A percentile compares a stretch with the other conserved stretches of the same genome.
These are phyloP conservation scores for Hanleya hanleyi DNA, from an alignment of 2,888 invertebrate species.

Conservation along the genomic window DNA sequence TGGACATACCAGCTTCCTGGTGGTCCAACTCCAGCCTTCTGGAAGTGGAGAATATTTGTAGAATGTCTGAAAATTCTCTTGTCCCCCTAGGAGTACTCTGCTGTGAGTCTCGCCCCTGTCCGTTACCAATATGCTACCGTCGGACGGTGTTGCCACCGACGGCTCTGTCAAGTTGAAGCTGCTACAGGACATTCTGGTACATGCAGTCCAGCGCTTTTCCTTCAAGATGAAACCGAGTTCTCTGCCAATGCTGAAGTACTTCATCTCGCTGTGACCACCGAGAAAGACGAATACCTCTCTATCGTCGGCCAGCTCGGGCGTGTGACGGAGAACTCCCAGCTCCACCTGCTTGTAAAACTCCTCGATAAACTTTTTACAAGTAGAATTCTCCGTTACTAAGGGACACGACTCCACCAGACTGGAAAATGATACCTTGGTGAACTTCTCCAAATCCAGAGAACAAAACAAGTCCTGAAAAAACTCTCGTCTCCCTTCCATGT, in stretches of 20 bases:
- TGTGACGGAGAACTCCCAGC: slow-evolving; percentile 37
- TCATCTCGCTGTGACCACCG: slow-evolving; percentile 49
- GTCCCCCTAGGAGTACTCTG: too few relatives aligned
- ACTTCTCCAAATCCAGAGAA: slow-evolving; percentile 44
- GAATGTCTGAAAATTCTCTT: too few relatives aligned
- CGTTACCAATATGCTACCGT: too few relatives aligned
- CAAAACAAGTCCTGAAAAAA: slow-evolving; percentile 50
- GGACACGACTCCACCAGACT: slow-evolving; percentile 38
- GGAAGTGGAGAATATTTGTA: too few relatives aligned
- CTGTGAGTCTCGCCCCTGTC: too few relatives aligned
- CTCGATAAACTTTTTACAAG: slow-evolving; percentile 45
- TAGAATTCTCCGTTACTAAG: slow-evolving; percentile 39
- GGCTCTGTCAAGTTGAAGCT: too few relatives aligned
- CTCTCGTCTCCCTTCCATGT: slow-evolving; percentile 33
- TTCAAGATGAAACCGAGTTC: slow-evolving; percentile 46
- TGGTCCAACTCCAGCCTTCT: too few relatives aligned
- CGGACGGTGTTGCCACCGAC: too few relatives aligned
- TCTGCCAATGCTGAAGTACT: slow-evolving; percentile 43
- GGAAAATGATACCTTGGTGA: slow-evolving; percentile 39
- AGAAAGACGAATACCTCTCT: slow-evolving; percentile 49
- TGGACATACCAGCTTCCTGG: background rate
- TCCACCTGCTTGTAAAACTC: slow-evolving; percentile 46
- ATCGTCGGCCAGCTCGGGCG: slow-evolving; percentile 30
- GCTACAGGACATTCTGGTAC: too few relatives aligned
- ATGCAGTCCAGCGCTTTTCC: slow-evolving; percentile 58